A percentile compares a stretch with the other conserved stretches of the same genome.
Evolutionary conservation across 1,140 invertebrate genomes (phyloP).

Genomic region (Triops longicaudatus): DNA sequence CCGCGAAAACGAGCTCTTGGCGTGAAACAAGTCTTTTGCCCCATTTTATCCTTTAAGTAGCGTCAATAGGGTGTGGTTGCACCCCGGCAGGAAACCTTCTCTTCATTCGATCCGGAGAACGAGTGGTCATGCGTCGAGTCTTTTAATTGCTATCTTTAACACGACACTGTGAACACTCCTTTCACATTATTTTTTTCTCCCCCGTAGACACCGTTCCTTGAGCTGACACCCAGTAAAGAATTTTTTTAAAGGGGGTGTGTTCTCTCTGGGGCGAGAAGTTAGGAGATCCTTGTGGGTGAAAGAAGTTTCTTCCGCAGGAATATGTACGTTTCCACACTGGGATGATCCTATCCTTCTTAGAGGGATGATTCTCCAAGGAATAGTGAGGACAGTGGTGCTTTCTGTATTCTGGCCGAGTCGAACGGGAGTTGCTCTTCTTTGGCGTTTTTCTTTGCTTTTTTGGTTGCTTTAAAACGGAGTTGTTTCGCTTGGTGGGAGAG

Average conservation of each 20-base stretch:
- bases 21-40: conserved; percentile 9
- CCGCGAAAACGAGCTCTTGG: conserved; percentile 10
- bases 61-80: neutral
- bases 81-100: neutral
- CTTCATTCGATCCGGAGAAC: neutral
- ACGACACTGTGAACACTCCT: neutral
- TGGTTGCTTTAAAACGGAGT: neutral
- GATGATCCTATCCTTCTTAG: neutral
- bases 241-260: no score
- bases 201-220: no score
- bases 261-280: no score
- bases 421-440: neutral
- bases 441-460: no score
- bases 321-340: neutral
- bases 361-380: neutral
- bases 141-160: conserved; percentile 13
- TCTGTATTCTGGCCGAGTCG: conserved; percentile 1
- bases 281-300: no score
- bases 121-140: neutral
- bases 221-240: no score
- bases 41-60: neutral
- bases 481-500: neutral
- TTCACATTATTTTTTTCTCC: no score
- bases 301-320: neutral
- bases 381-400: neutral